Conservation (phyloP, 1,140 invertebrate species). For the Drosophila biarmipes region DNA sequence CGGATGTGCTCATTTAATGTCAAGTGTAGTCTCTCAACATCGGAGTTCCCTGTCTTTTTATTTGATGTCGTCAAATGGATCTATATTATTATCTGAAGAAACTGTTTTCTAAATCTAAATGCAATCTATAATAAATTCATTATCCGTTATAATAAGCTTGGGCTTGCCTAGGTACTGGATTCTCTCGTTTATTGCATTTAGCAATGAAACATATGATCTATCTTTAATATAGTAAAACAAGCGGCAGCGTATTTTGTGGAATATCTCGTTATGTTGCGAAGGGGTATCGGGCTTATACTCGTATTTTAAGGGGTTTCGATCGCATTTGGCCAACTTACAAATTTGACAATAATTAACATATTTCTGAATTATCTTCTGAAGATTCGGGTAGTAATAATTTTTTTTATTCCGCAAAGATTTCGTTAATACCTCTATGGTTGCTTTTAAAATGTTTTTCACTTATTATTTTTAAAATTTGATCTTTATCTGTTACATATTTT, state of each 20-base stretch:
- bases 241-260: slow-evolving; percentile 4
- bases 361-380: slow-evolving; percentile 10
- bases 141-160: no score
- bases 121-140: no score
- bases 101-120: background rate
- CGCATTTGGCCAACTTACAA: slow-evolving; percentile 5
- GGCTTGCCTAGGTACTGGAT: slow-evolving; percentile 5
- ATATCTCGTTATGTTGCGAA: slow-evolving; percentile 2
- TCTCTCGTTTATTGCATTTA: background rate
- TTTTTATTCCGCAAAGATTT: slow-evolving; percentile 5
- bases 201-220: slow-evolving; percentile 7
- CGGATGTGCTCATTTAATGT: slow-evolving; percentile 12
- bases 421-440: slow-evolving; percentile 9
- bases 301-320: slow-evolving; percentile 5
- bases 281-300: slow-evolving; percentile 2
- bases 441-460: slow-evolving; percentile 10
- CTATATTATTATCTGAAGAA: slow-evolving; percentile 1
- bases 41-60: slow-evolving; percentile 4
- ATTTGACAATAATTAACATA: slow-evolving; percentile 11
- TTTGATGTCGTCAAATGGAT: background rate
- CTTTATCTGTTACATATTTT: slow-evolving; percentile 12
- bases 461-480: slow-evolving; percentile 15
- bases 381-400: slow-evolving; percentile 12
- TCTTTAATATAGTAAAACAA: slow-evolving; percentile 6
- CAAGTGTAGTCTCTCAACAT: slow-evolving; percentile 11